phyloP scores from a whole-genome alignment of 2,113 vertebrate species.

The Corythoichthys haematopterus region DNA sequence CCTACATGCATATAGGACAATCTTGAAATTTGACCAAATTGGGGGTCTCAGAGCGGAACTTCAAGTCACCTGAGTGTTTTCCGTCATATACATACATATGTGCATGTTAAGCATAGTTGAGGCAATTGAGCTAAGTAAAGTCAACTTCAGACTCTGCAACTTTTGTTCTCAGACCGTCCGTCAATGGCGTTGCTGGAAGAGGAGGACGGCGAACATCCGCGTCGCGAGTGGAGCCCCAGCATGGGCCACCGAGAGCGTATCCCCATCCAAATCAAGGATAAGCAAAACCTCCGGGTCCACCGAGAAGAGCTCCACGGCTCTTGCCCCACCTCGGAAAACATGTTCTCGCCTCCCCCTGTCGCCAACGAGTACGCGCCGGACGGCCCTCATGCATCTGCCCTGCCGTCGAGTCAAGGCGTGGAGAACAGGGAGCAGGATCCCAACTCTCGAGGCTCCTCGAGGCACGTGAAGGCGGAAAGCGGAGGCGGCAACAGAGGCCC shows the following conservation, averaged over 20 bases:
- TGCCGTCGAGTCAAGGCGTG: constrained; percentile 61
- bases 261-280: constrained; percentile 67
- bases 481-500: constrained; percentile 54
- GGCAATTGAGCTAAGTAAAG: not conserved
- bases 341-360: constrained; percentile 61
- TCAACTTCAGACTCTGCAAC: not conserved
- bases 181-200: constrained; percentile 63
- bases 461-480: constrained; percentile 63
- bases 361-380: constrained; percentile 61
- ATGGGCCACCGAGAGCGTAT: constrained; percentile 70
- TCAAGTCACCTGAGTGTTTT: too few species aligned
- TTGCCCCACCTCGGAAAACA: constrained; percentile 59
- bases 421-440: constrained; percentile 66
- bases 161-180: constrained; percentile 54
- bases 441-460: constrained; percentile 36
- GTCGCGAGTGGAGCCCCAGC: constrained; percentile 69
- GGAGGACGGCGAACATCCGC: constrained; percentile 64
- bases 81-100: not conserved
- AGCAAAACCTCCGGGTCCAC: constrained; percentile 51
- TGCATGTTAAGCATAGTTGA: not conserved
- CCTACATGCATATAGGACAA: too few species aligned
- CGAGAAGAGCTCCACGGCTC: constrained; percentile 61
- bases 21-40: too few species aligned
- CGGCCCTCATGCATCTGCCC: constrained; percentile 57
- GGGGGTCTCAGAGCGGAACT: too few species aligned